phyloP scores from a whole-genome alignment of 2,113 vertebrate species.

The Synchiropus splendidus region DNA sequence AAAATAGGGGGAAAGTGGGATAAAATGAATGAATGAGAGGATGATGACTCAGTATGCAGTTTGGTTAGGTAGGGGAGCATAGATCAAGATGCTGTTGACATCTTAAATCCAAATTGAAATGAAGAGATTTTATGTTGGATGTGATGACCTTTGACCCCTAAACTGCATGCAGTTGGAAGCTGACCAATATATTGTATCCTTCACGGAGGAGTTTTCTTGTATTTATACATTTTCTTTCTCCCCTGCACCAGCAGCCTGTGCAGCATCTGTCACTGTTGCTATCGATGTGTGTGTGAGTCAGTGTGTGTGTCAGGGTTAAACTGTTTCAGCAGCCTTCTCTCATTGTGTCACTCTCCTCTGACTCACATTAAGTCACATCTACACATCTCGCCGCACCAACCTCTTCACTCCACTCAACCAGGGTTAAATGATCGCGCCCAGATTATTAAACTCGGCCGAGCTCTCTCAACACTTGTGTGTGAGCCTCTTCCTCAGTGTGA shows the following conservation, averaged over 20 bases:
- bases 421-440: slow-evolving; percentile 65
- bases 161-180: too few relatives aligned
- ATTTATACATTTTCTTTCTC: not conserved
- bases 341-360: slow-evolving; percentile 42
- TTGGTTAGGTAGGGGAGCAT: too few relatives aligned
- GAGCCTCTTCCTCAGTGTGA: slow-evolving; percentile 26
- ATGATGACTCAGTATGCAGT: too few relatives aligned
- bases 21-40: too few relatives aligned
- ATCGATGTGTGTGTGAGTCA: slow-evolving; percentile 19
- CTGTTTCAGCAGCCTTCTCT: slow-evolving; percentile 51
- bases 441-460: slow-evolving; percentile 62
- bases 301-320: slow-evolving; percentile 55
- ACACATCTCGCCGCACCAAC: slow-evolving; percentile 47
- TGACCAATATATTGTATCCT: too few relatives aligned
- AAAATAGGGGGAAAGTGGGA: too few relatives aligned
- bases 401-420: slow-evolving; percentile 60
- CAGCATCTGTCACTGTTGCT: slow-evolving; percentile 16
- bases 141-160: too few relatives aligned
- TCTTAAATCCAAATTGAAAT: too few relatives aligned
- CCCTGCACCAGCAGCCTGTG: slow-evolving; percentile 9
- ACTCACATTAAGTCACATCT: slow-evolving; percentile 33
- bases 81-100: too few relatives aligned
- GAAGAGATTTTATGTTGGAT: too few relatives aligned
- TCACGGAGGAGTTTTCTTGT: too few relatives aligned
- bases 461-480: slow-evolving; percentile 35